These are phyloP conservation scores for Enoplosus armatus DNA, from an alignment of 2,797 vertebrate genomes.

Conservation along the genomic window DNA sequence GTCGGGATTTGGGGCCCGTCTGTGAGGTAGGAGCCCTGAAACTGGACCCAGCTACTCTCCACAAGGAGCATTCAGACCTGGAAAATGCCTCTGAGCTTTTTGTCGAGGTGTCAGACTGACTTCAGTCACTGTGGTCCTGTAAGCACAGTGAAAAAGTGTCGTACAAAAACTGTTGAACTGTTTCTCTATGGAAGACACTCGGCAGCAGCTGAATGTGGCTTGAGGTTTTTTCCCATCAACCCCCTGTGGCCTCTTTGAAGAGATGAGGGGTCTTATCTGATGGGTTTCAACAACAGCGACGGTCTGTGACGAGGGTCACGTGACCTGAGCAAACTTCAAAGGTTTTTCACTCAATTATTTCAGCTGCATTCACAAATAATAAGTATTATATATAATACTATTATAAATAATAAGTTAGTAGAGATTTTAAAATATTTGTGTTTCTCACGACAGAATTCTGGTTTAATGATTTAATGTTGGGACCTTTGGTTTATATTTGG, in stretches of 20 bases:
- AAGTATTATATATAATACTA: too few relatives aligned
- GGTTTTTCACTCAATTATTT: too few relatives aligned
- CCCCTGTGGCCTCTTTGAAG: slow-evolving; percentile 50
- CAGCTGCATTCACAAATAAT: too few relatives aligned
- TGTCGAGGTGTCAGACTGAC: not conserved
- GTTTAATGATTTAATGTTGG: too few relatives aligned
- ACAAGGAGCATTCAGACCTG: fast-evolving
- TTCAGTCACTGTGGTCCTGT: slow-evolving; percentile 48
- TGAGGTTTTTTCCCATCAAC: slow-evolving; percentile 41
- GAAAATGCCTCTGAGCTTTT: slow-evolving; percentile 29
- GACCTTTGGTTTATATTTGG: too few relatives aligned
- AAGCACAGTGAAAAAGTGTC: slow-evolving; percentile 39
- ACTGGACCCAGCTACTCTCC: not conserved
- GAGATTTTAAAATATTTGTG: too few relatives aligned
- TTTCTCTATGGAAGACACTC: slow-evolving; percentile 33
- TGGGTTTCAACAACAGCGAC: not conserved
- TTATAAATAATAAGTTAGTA: too few relatives aligned
- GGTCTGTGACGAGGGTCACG: not conserved
- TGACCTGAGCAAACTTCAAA: not conserved
- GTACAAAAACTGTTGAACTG: slow-evolving; percentile 71
- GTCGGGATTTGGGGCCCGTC: not conserved
- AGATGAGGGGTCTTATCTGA: slow-evolving; percentile 37
- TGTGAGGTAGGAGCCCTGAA: not conserved
- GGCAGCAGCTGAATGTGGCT: slow-evolving; percentile 38
- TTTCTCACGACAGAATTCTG: too few relatives aligned